Evolutionary conservation across 1,140 invertebrate species (phyloP).

Genomic region (Pantala flavescens): DNA sequence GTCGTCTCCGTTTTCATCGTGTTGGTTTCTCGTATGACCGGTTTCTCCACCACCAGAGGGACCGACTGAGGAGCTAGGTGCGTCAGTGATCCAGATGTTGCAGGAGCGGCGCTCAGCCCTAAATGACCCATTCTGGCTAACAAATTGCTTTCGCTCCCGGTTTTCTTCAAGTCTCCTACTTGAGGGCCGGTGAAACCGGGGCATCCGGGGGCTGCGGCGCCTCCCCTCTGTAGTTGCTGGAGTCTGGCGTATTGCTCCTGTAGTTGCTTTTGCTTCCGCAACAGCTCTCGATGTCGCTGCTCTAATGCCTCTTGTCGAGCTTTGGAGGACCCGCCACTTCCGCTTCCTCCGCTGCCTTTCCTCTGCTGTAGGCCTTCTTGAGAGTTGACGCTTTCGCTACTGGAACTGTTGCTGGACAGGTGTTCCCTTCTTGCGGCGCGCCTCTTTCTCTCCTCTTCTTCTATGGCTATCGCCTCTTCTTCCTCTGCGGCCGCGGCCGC

Average conservation of each 20-base stretch:
- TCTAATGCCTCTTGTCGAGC: conserved; percentile 66
- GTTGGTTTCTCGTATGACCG: conserved; percentile 6
- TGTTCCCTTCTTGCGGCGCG: conserved; percentile 24
- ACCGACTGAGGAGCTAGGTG: conserved; percentile 39
- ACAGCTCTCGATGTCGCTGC: conserved; percentile 71
- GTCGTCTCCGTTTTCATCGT: background rate
- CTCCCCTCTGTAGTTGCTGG: conserved; percentile 70
- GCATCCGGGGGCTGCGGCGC: conserved; percentile 43
- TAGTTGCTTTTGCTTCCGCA: conserved; percentile 72
- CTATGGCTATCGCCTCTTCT: background rate
- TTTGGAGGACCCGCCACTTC: conserved; percentile 27
- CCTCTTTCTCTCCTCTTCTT: conserved; percentile 14
- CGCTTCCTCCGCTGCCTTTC: conserved; percentile 10
- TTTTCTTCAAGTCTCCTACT: conserved; percentile 61
- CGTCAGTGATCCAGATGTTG: conserved; percentile 49
- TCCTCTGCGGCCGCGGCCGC: background rate
- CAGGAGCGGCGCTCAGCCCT: conserved; percentile 43
- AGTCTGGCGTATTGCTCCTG: conserved; percentile 81
- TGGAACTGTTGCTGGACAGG: conserved; percentile 46
- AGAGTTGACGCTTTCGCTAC: conserved; percentile 66
- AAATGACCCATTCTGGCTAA: conserved; percentile 66
- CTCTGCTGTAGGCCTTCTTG: conserved; percentile 47
- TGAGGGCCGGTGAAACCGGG: conserved; percentile 46
- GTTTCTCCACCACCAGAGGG: background rate
- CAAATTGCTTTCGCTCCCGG: conserved; percentile 79